Evolutionary conservation across 2,888 invertebrate genomes (phyloP), one percentile per base, ranked within the genome.

Genomic region (Pandemis corylana): DNA sequence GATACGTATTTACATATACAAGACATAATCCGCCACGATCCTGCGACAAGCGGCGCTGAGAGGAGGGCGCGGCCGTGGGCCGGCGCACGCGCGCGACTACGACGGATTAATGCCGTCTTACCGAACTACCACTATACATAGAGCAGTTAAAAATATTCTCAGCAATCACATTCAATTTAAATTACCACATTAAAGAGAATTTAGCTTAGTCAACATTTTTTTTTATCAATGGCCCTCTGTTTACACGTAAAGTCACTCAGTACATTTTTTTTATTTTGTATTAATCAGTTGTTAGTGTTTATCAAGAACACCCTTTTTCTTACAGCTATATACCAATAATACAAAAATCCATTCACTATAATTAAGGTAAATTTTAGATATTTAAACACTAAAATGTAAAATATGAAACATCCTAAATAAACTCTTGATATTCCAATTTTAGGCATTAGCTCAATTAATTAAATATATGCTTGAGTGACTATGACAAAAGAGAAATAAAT

Each of bases 341-440:
- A 94, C 94, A 94, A 94, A 94, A 94, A 94, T 94, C 92, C 93
- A 90, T 94, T 92, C 85, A 92, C 93, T 94, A 94, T 93, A 94
- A 93, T 94, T 93, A 94, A 93, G 94, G 93, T 94, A 94, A 94
- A 94, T 94, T 94, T 94, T 94, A 93, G 93, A 93, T 93, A 93
- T 93, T 94, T 94, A 93, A 93, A 91, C 90, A 91, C 94, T 94
- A 94, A 93, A 93, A 94, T 94, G 94, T 94, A 94, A 93, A 94
- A 93, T 94, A 94, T 93, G 91, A 94, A 91, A 93, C 93, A 90
- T 94, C 93, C 93, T 94, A 94, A 94, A 94, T 94, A 94, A 94
- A 94, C 93, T 94, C 94, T 75, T 94, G 94, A 94, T 94, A 94
- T 94, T 92, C 93, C 93, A 94, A 93, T 92, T 93, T 92, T 94